Percentiles rank a stretch among this genome's conserved stretches.
These are phyloP conservation scores for Orycteropus afer DNA, from an alignment of 2,113 vertebrate species.

Conservation along the genomic window DNA sequence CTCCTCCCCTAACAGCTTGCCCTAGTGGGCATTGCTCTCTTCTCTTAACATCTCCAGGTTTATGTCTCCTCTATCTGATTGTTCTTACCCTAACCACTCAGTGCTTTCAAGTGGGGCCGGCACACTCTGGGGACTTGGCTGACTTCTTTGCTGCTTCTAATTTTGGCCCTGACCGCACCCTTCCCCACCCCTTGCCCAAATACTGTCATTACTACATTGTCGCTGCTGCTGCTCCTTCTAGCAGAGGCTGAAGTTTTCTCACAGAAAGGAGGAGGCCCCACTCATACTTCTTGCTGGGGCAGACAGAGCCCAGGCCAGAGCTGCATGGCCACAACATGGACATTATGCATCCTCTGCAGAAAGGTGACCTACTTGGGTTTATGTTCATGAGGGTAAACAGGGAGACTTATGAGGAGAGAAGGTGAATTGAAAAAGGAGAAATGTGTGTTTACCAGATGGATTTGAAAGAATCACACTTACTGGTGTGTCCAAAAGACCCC, in stretches of 20 bases:
- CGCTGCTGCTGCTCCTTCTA: not conserved
- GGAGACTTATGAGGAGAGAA: not conserved
- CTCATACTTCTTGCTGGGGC: accelerated
- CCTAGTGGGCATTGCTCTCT: not conserved
- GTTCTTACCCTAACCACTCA: not conserved
- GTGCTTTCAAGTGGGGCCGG: constrained; percentile 41
- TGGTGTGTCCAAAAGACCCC: not conserved
- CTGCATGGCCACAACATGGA: not conserved
- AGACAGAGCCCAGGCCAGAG: not conserved
- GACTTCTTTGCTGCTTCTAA: constrained; percentile 54
- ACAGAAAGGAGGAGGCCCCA: not conserved
- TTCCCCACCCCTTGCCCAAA: not conserved
- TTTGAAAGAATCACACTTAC: not conserved
- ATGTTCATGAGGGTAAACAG: not conserved
- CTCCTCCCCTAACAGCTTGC: not conserved
- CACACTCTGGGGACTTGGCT: constrained; percentile 62
- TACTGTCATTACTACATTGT: not conserved
- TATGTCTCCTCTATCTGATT: not conserved
- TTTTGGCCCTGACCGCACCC: constrained; percentile 49
- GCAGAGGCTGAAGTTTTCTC: not conserved
- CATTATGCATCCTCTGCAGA: not conserved
- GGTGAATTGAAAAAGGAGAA: not conserved
- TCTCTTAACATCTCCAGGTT: not conserved
- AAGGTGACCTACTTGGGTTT: not conserved
- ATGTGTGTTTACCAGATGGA: too few relatives aligned